Evolutionary conservation across 2,113 vertebrate species (phyloP).

Genomic region (Hemibates koningsi): DNA sequence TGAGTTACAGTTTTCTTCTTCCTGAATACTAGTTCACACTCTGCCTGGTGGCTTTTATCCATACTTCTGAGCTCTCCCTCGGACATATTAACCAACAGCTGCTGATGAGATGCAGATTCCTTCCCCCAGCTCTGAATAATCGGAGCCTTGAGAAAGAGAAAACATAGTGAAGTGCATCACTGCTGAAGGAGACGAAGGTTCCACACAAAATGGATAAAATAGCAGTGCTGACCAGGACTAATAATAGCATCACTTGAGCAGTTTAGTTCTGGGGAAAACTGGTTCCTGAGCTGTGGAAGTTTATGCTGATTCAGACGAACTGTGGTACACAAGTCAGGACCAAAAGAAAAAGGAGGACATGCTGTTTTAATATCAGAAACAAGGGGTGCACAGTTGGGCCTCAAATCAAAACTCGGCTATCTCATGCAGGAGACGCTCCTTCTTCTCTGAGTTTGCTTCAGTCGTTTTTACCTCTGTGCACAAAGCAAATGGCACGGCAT

Average conservation of each 20-base stretch:
- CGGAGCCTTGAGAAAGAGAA: constrained; percentile 9
- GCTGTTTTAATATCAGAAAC: constrained; percentile 3
- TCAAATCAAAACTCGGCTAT: background rate
- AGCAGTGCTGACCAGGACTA: background rate
- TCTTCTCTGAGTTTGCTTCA: constrained; percentile 15
- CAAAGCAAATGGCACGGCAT: constrained; percentile 11
- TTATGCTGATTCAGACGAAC: background rate
- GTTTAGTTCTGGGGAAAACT: background rate
- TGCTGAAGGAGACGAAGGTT: constrained; percentile 6
- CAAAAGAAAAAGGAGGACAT: background rate
- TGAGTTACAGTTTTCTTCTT: background rate
- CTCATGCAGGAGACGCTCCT: background rate
- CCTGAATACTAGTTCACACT: background rate
- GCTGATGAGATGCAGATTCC: constrained; percentile 16
- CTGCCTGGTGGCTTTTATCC: constrained; percentile 13
- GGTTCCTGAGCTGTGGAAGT: background rate
- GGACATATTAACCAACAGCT: constrained; percentile 32
- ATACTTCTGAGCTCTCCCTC: constrained; percentile 26
- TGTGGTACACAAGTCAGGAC: background rate
- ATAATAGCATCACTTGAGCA: background rate
- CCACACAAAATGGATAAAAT: constrained; percentile 5
- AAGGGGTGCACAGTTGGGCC: background rate
- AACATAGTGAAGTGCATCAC: background rate
- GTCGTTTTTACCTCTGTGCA: background rate
- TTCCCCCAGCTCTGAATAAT: constrained; percentile 6